phyloP scores from a whole-genome alignment of 2,888 invertebrate genomes.

The Drosophila recens region DNA sequence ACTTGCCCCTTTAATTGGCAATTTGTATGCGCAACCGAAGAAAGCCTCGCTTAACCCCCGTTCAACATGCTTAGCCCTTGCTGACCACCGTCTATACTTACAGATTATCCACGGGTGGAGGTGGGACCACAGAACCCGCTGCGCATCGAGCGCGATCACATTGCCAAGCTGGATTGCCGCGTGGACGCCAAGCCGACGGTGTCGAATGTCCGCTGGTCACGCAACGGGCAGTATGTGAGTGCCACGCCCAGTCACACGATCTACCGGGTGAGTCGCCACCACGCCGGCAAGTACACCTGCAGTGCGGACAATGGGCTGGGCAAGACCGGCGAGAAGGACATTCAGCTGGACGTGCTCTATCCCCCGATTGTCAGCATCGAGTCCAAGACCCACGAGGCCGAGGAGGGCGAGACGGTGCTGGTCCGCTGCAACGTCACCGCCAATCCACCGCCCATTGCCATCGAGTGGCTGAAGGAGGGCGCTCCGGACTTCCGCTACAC shows the following conservation, averaged over 20 bases:
- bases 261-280: slow-evolving; percentile 91
- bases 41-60: slow-evolving; percentile 3
- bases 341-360: slow-evolving; percentile 93
- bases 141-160: slow-evolving; percentile 93
- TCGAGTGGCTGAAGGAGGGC: slow-evolving; percentile 95
- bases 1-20: slow-evolving; percentile 64
- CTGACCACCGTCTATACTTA: too few species aligned
- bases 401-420: slow-evolving; percentile 93
- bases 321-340: slow-evolving; percentile 91
- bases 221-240: slow-evolving; percentile 93
- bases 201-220: slow-evolving; percentile 93
- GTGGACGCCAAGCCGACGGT: slow-evolving; percentile 97
- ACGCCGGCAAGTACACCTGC: slow-evolving; percentile 95
- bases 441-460: slow-evolving; percentile 92
- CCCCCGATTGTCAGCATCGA: slow-evolving; percentile 93
- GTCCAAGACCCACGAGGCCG: slow-evolving; percentile 92
- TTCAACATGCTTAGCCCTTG: neutral
- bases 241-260: slow-evolving; percentile 92
- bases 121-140: slow-evolving; percentile 96
- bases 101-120: slow-evolving; percentile 96
- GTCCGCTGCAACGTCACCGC: slow-evolving; percentile 95
- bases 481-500: slow-evolving; percentile 93
- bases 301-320: slow-evolving; percentile 94
- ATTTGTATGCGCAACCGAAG: slow-evolving; percentile 65
- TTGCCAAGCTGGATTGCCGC: slow-evolving; percentile 93